A percentile compares a stretch with the other conserved stretches of the same genome.
Conservation (phyloP, 2,888 invertebrate genomes). For the Abrostola tripartita region DNA sequence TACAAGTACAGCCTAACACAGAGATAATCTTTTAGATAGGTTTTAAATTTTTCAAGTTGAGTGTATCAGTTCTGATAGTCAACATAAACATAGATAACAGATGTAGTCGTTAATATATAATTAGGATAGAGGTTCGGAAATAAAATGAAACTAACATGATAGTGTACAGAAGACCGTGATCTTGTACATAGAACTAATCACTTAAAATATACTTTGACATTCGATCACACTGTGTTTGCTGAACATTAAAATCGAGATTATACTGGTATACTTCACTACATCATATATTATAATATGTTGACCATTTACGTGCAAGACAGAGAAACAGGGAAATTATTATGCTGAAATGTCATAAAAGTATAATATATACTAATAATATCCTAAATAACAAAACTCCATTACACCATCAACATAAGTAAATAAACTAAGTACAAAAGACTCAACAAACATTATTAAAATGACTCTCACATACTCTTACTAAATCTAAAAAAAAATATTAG, state of each 20-base stretch:
- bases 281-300: conserved; percentile 29
- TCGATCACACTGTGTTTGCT: conserved; percentile 21
- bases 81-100: conserved; percentile 30
- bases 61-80: conserved; percentile 19
- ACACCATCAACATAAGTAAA: conserved; percentile 71
- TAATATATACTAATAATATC: conserved; percentile 49
- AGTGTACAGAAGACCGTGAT: neutral
- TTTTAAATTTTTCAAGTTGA: neutral
- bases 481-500: conserved; percentile 40
- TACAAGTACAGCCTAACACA: neutral
- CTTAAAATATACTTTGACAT: conserved; percentile 15
- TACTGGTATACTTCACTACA: conserved; percentile 22
- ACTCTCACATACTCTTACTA: conserved; percentile 58
- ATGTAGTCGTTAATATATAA: conserved; percentile 4
- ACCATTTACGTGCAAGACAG: conserved; percentile 32
- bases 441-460: conserved; percentile 64
- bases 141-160: conserved; percentile 9
- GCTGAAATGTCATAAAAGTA: conserved; percentile 31
- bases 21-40: neutral
- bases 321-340: conserved; percentile 37
- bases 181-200: conserved; percentile 9
- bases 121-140: neutral
- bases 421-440: conserved; percentile 79
- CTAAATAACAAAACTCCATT: conserved; percentile 71
- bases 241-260: conserved; percentile 26